Evolutionary conservation across 2,888 invertebrate species (phyloP).

Genomic region (Microdon myrmicae): DNA sequence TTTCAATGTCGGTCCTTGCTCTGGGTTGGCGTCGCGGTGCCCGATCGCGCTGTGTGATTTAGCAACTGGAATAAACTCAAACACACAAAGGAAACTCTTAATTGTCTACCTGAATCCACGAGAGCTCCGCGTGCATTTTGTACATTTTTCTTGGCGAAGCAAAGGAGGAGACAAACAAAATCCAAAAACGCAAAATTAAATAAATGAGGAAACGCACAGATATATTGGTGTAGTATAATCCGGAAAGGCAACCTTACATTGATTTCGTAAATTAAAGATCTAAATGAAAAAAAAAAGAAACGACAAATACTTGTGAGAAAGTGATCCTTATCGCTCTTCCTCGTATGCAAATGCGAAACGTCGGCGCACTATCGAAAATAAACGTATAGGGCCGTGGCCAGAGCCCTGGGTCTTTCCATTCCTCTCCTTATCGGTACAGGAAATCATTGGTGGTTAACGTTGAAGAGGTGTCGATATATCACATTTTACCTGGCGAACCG

Average conservation of each 20-base stretch:
- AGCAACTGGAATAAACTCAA: constrained; percentile 35
- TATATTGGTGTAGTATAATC: constrained; percentile 17
- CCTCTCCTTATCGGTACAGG: constrained; percentile 5
- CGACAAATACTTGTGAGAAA: constrained; percentile 29
- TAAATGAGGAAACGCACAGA: constrained; percentile 33
- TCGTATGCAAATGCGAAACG: constrained; percentile 17
- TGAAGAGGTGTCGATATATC: constrained; percentile 23
- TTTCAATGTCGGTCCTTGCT: constrained; percentile 46
- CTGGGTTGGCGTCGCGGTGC: constrained; percentile 8
- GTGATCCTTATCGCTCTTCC: constrained; percentile 24
- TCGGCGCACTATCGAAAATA: constrained; percentile 8
- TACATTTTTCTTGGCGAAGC: constrained; percentile 16
- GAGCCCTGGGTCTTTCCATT: background rate
- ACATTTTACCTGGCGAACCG: constrained; percentile 14
- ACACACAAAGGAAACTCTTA: constrained; percentile 43
- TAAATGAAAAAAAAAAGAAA: too few relatives aligned
- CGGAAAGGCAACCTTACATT: constrained; percentile 17
- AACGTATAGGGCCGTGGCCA: too few relatives aligned
- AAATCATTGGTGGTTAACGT: constrained; percentile 13
- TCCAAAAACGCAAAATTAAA: constrained; percentile 27
- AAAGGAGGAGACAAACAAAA: background rate
- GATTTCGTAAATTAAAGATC: too few relatives aligned
- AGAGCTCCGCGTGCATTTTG: constrained; percentile 10
- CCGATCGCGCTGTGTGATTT: constrained; percentile 16
- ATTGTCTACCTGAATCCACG: constrained; percentile 32